Base-by-base conservation (phyloP, 2,797 vertebrate species). In the Enteromius argenteus region DNA sequence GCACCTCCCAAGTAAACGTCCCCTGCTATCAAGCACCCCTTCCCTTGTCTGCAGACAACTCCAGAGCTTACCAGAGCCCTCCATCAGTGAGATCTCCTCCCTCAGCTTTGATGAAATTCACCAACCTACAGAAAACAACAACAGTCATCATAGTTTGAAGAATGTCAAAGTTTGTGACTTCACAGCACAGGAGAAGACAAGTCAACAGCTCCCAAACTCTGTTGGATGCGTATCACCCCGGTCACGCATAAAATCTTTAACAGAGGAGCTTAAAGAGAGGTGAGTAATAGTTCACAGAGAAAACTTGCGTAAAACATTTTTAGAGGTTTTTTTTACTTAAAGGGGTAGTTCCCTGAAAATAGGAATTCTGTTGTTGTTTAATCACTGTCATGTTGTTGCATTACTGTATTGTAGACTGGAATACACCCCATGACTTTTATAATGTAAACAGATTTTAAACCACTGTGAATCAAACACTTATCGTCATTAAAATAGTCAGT, bases 251-350 rank as follows among this genome's bases (percentile, higher is more conserved):
- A 88, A 91, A 37, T 90, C 88, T 89, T 66, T 92, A 17, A 68
- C 71, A 0, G 87, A 93, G 35, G 74, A 71, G 78, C 76, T 94
- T 60, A 94, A 92, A 79, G 77, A 91, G 51, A 87, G 85, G 69
- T 92, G 92, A 87, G 84, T 92, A 87, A 87, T 83, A 2, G 21
- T 39, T 92, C 91, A 81, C 46, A 94, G 17, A 69, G 88, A 44
- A 91, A n/a, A 56, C 2, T 1, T n/a, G 21, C 6, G 2, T 5
- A 21, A 53, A 53, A 7, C 0, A 2, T 6, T 39, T n/a, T 39
- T 67, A 27, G 23, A 62, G 2, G 2, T 19, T 19, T 17, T 49
- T 56, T n/a, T 56, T n/a, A n/a, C 19, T 56, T 56, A n/a, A 56
- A 56, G 51, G 2, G 17, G 19, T n/a, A 56, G 6, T 53, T 53